Conservation (phyloP, 2,113 vertebrate species). For the Montifringilla adamsi region DNA sequence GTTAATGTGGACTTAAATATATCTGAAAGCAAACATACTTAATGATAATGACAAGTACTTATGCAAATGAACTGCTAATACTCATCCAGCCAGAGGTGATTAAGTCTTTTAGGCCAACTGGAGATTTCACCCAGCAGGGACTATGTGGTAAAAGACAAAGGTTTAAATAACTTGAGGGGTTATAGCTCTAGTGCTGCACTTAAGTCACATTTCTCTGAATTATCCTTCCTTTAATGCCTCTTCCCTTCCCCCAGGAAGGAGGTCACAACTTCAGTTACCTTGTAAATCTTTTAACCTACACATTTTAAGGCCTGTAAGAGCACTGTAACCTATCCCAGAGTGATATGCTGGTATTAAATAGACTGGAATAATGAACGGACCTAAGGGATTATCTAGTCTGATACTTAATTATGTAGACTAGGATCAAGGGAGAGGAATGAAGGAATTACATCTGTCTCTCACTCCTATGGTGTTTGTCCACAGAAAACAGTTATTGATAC, state of each 20-base stretch:
- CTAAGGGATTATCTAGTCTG: slow-evolving; percentile 51
- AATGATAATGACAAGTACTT: slow-evolving; percentile 67
- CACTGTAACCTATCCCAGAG: neutral
- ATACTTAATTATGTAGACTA: slow-evolving; percentile 63
- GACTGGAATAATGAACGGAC: slow-evolving; percentile 55
- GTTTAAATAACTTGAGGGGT: slow-evolving; percentile 31
- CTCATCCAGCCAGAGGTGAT: slow-evolving; percentile 60
- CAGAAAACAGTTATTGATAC: neutral
- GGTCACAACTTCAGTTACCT: neutral
- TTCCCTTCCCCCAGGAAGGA: neutral
- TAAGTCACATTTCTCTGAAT: slow-evolving; percentile 9
- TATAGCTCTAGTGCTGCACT: neutral
- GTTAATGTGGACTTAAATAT: slow-evolving; percentile 57
- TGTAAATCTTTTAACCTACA: slow-evolving; percentile 26
- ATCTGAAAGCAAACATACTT: slow-evolving; percentile 64
- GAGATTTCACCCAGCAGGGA: slow-evolving; percentile 55
- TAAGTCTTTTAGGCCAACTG: slow-evolving; percentile 51
- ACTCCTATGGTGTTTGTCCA: neutral
- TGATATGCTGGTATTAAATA: slow-evolving; percentile 52
- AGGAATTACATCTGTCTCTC: slow-evolving; percentile 30
- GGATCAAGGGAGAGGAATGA: slow-evolving; percentile 1
- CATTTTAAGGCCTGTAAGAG: neutral
- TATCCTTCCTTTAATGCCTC: neutral
- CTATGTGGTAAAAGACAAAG: neutral
- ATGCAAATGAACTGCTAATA: slow-evolving; percentile 62